Conservation (phyloP, 2,888 invertebrate genomes). For the Sphaeridia pumilis region DNA sequence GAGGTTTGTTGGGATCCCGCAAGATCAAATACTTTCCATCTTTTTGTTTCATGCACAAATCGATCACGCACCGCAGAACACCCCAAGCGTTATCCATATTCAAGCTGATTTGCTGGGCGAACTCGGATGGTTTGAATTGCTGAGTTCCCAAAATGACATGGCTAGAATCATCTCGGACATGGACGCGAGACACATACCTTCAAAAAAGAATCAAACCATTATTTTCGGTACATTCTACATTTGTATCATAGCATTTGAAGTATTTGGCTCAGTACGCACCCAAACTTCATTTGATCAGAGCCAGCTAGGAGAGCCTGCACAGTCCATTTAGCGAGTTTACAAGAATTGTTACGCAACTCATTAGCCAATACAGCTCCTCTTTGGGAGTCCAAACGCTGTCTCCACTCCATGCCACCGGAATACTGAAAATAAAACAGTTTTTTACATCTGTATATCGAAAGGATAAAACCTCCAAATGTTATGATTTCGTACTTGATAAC, state of each 20-base stretch:
- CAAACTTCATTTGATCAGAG: conserved; percentile 95
- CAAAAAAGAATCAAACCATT: conserved; percentile 29
- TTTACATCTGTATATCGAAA: no score
- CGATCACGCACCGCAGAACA: conserved; percentile 89
- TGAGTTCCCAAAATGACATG: conserved; percentile 95
- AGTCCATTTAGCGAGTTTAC: conserved; percentile 99
- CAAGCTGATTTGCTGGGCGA: conserved; percentile 95
- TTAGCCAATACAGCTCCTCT: conserved; percentile 96
- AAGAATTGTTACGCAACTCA: conserved; percentile 97
- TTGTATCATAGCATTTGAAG: no score
- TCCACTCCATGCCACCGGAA: conserved; percentile 96
- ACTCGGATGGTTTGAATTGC: conserved; percentile 96
- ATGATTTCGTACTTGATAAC: conserved; percentile 13
- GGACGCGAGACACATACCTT: conserved; percentile 86
- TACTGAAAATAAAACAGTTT: conserved; percentile 42
- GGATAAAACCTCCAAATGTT: no score
- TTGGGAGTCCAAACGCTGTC: conserved; percentile 93
- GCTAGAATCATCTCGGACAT: conserved; percentile 84
- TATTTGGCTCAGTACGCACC: no score
- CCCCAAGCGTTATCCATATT: conserved; percentile 99
- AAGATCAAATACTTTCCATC: conserved; percentile 91
- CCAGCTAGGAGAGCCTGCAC: conserved; percentile 88
- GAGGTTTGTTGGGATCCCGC: conserved; percentile 98
- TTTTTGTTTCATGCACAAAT: conserved; percentile 91
- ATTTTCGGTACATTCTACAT: no score